Conservation (phyloP, 2,888 invertebrate genomes). For the Ophion costatus region DNA sequence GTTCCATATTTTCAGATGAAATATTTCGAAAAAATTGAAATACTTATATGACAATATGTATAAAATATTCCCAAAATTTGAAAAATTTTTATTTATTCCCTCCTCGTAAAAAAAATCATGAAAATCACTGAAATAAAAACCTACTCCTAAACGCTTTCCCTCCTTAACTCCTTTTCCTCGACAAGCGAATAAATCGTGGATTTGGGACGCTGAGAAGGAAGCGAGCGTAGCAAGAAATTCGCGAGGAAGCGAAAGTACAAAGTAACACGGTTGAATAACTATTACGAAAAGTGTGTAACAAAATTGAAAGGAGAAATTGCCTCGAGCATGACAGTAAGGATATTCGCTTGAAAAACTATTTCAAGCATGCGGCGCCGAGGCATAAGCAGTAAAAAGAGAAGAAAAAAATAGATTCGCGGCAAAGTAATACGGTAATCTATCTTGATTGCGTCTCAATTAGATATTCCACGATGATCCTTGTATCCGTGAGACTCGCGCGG, state of each 20-base stretch:
- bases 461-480: slow-evolving; percentile 41
- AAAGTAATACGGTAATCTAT: slow-evolving; percentile 52
- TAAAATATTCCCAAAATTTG: too few species aligned
- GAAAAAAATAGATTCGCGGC: neutral
- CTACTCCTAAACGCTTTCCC: too few species aligned
- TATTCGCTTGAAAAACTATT: slow-evolving; percentile 18
- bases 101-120: too few species aligned
- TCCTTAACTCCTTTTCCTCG: neutral
- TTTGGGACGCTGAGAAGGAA: neutral
- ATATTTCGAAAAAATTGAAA: too few species aligned
- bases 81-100: too few species aligned
- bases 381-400: slow-evolving; percentile 13
- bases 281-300: slow-evolving; percentile 6
- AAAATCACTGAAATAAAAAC: too few species aligned
- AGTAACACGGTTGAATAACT: neutral
- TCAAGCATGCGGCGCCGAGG: neutral
- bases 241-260: neutral
- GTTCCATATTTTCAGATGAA: too few species aligned
- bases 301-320: slow-evolving; percentile 25
- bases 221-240: neutral
- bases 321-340: slow-evolving; percentile 7
- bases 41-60: too few species aligned
- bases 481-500: slow-evolving; percentile 38
- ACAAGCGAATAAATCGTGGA: neutral
- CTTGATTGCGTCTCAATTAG: slow-evolving; percentile 62